Evolutionary conservation across 1,140 invertebrate genomes (phyloP).

Genomic region (Drosophila bifasciata): DNA sequence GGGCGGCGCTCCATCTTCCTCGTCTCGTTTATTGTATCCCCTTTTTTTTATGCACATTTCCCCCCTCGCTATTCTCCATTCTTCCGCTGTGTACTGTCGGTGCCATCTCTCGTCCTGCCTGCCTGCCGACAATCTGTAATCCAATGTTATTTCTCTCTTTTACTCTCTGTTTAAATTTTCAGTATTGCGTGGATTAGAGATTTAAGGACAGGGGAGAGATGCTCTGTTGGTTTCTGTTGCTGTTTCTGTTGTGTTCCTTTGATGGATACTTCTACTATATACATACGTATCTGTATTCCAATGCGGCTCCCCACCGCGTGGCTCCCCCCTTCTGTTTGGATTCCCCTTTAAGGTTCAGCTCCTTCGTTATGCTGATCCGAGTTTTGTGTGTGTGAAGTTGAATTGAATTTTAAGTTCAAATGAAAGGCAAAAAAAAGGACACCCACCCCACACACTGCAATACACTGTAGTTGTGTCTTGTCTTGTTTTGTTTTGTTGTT

Average conservation of each 20-base stretch:
- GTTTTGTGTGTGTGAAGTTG: background rate
- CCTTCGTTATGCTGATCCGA: conserved; percentile 2
- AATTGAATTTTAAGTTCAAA: conserved; percentile 57
- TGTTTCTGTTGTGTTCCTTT: conserved; percentile 10
- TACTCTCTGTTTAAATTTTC: conserved; percentile 44
- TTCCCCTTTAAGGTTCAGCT: conserved; percentile 25
- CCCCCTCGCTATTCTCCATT: background rate
- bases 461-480: conserved; percentile 68
- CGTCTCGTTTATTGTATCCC: conserved; percentile 42
- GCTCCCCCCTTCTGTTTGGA: conserved; percentile 15
- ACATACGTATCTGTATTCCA: no score
- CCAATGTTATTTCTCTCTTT: conserved; percentile 29
- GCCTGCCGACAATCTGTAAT: conserved; percentile 49
- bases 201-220: conserved; percentile 26
- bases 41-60: conserved; percentile 40
- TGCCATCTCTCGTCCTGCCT: conserved; percentile 8
- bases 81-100: no score
- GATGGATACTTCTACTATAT: conserved; percentile 23
- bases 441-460: background rate
- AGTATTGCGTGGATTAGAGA: conserved; percentile 55
- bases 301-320: background rate
- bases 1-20: conserved; percentile 20
- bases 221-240: no score
- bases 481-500: conserved; percentile 56
- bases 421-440: conserved; percentile 57